Base-by-base conservation (phyloP, 64 coral and sea anemone genomes). In the Pocillopora damicornis region DNA sequence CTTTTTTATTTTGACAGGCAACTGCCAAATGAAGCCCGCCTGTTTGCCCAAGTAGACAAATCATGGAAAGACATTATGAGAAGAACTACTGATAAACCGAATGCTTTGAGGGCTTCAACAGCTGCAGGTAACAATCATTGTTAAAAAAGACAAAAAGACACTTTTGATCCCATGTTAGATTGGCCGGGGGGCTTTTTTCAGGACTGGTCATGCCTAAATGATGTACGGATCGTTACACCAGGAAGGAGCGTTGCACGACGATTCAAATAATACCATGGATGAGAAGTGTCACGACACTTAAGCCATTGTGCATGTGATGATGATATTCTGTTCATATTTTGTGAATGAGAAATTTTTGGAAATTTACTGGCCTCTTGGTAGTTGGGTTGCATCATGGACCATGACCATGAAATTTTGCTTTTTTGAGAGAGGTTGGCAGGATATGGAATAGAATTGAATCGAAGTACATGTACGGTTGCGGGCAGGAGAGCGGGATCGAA, bases 1-100 rank as follows among this genome's bases (percentile, higher is more conserved):
- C 13, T 12, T 11, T 87, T 38, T 5, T 56, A 1, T 85, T 61
- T n/a, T 37, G 63, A 4, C 58, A 99, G 97, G 75, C 97, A 99
- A 65, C 64, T 99, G 61, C 97, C 97, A 60, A 99, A 99, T 77
- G 97, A 99, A 72, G 90, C 93, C 34, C 90, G 97, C 1, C 84
- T 99, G 59, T 99, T 99, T 77, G 77, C 87, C 37, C 97, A 99
- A 95, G 97, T 99, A 1, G 97, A 99, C 88, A 99, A 94, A 69
- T 95, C 97, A 18, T 99, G 97, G 97, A 92, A 76, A 83, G 97
- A 99, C 80, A 99, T 99, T 35, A 99, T 99, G 97, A 95, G 97
- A 67, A 77, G 93, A 76, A 94, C 93, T 35, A 90, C 90, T 78
- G 97, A 99, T 77, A 94, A 90, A 80, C 97, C 97, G 9, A 99